Conservation (phyloP, 2,797 vertebrate species). For the Hypotaenidia okinawae region DNA sequence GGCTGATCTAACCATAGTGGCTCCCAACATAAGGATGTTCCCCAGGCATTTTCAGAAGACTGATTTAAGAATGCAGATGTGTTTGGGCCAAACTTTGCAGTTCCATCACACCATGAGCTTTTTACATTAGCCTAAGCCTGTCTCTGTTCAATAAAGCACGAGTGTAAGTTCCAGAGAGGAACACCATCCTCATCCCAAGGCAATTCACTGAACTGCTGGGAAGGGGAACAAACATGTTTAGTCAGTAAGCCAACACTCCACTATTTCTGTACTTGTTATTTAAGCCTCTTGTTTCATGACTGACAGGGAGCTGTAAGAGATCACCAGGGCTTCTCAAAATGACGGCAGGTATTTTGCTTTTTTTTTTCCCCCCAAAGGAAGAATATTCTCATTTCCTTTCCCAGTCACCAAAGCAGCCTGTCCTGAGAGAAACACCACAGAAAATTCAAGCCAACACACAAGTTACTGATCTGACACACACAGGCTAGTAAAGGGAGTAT, state of each 20-base stretch:
- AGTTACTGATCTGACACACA: neutral
- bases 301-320: neutral
- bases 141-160: neutral
- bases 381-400: neutral
- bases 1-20: neutral
- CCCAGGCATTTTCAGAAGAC: neutral
- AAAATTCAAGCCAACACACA: neutral
- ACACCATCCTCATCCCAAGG: neutral
- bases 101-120: neutral
- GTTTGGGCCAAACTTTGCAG: neutral
- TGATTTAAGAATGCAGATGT: neutral
- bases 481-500: neutral
- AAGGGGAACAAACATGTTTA: neutral
- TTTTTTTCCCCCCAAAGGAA: neutral
- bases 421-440: neutral
- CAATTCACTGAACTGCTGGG: neutral
- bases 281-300: neutral
- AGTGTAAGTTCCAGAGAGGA: neutral
- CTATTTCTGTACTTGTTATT: neutral
- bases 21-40: rapidly evolving
- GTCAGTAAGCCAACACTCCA: neutral
- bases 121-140: neutral
- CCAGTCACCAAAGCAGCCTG: neutral
- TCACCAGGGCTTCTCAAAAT: neutral
- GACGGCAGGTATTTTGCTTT: neutral